Evolutionary conservation across 2,888 invertebrate genomes (phyloP), one percentile per base, ranked within the genome.

Genomic region (Mesochorus sp.): DNA sequence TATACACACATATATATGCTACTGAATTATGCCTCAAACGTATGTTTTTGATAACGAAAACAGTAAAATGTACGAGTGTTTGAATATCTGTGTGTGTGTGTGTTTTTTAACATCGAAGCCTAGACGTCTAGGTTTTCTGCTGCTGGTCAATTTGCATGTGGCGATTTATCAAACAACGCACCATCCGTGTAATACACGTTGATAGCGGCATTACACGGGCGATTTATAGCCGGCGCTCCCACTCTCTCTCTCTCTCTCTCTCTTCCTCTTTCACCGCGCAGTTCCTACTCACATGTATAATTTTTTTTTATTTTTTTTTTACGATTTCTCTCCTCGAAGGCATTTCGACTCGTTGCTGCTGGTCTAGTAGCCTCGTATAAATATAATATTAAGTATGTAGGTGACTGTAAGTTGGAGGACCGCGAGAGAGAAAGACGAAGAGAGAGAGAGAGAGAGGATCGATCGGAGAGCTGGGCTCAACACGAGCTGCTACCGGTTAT

Each of bases 141-240:
- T 49, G 73, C 68, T 78, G 74, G 70, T 66, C 73, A 74, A 90
- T 89, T 89, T 89, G 89, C 88, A 88, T 88, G 86, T 84, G 85
- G 84, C 86, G 88, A 88, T 90, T 88, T 88, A 89, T 90, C 88
- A 89, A 88, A 88, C 85, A 86, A 86, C 87, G 86, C 88, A 87
- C 86, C 85, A 87, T 88, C 87, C 87, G 83, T 88, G 89, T 90
- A 89, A 89, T 89, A 87, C 88, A 89, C 88, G 90, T 87, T 89
- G 90, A 90, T 90, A 89, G 89, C 87, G 84, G 85, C 82, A 87
- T 88, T 89, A 89, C 87, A 84, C 82, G 85, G 83, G 83, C 87
- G 88, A 89, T 89, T 89, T 89, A 88, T 86, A 75, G 78, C 81
- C 82, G 73, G 81, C 78, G 77, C 80, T 78, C 76, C 74, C 74